phyloP scores from a whole-genome alignment of 2,113 vertebrate species.

The Edolisoma coerulescens region DNA sequence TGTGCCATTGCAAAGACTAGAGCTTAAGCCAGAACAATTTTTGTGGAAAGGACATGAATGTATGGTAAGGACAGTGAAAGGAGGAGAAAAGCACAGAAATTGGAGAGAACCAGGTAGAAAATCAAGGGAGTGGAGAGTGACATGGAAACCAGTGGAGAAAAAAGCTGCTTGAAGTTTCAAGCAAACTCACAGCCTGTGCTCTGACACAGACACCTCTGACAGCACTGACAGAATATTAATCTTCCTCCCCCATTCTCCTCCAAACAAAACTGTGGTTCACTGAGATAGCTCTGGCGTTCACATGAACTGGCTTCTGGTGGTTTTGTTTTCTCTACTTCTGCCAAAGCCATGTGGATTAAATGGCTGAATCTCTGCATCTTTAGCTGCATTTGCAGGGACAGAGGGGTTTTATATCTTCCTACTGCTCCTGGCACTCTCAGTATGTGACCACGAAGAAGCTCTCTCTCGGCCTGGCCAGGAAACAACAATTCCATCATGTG shows the following conservation, averaged over 20 bases:
- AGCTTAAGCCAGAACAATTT: background rate
- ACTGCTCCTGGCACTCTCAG: background rate
- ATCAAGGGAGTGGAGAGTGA: background rate
- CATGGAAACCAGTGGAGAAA: background rate
- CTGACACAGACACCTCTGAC: background rate
- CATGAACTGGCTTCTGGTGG: background rate
- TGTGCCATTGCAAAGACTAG: background rate
- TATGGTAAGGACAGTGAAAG: background rate
- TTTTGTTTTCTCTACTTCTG: background rate
- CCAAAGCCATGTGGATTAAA: conserved; percentile 1
- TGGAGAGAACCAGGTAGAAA: background rate
- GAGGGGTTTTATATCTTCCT: background rate
- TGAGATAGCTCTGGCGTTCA: background rate
- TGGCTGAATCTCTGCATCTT: background rate
- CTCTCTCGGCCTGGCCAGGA: background rate
- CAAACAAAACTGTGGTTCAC: conserved; percentile 9
- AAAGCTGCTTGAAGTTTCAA: background rate
- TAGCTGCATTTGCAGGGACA: background rate
- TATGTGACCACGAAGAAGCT: background rate
- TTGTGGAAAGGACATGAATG: background rate
- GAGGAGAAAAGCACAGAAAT: background rate
- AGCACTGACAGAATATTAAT: background rate
- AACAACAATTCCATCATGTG: conserved; percentile 5
- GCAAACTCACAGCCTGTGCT: background rate
- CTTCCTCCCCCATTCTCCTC: background rate